Evolutionary conservation across 2,888 invertebrate genomes (phyloP), one percentile per base, ranked within the genome.

Genomic region (Epinotia bilunana): DNA sequence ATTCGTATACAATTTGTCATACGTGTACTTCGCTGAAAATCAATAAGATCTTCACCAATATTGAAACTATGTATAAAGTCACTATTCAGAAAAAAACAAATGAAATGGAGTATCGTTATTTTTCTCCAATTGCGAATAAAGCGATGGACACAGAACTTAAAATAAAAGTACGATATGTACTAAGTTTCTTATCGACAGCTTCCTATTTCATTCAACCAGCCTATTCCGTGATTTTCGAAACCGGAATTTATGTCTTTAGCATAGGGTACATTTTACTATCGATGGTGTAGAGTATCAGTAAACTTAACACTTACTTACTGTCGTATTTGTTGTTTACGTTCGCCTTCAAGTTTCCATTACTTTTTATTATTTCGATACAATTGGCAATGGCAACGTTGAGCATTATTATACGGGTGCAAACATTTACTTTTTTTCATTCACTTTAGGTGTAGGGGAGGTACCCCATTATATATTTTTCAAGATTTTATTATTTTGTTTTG

Each of bases 371-470:
- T 57, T 46, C 33, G 28, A 46, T 55, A 33, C 18, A 12, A 53
- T 13, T 53, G 11, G n/a, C 16, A 49, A 16, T 5, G 16, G 16
- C 13, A 63, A 23, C 62, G n/a, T 16, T 46, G 20, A 49, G 33
- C 60, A 49, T 63, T 3, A 33, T 65, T 20, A 67, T 73, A 53
- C 39, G 65, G 65, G 58, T 12, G 49, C 58, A 65, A 20, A 55
- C 12, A 20, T 20, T 20, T 20, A 20, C 2, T 20, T 20, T 20
- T n/a, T n/a, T n/a, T n/a, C n/a, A n/a, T n/a, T n/a, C n/a, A n/a
- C n/a, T n/a, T n/a, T n/a, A n/a, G n/a, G n/a, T n/a, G n/a, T n/a
- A n/a, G n/a, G n/a, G n/a, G n/a, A n/a, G n/a, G n/a, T n/a, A n/a
- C n/a, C n/a, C n/a, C n/a, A n/a, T n/a, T n/a, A n/a, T n/a, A n/a